Evolutionary conservation across 2,888 invertebrate species (phyloP).

Genomic region (Cantharis nigra): DNA sequence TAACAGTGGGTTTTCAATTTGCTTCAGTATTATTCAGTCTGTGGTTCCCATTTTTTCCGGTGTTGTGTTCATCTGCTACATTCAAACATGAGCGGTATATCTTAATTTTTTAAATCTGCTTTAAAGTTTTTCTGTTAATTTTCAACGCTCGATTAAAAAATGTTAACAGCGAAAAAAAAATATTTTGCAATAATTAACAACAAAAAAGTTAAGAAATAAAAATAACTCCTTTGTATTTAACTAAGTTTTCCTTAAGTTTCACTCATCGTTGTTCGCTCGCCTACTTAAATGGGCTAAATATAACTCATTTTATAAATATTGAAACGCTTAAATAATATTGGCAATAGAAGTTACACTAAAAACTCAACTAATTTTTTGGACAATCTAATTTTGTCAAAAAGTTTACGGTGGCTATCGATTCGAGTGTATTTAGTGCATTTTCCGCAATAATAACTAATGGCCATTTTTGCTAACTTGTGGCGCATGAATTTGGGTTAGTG

Average conservation of each 20-base stretch:
- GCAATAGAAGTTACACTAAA: not conserved
- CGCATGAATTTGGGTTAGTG: conserved; percentile 16
- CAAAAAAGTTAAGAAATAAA: not conserved
- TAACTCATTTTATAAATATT: not conserved
- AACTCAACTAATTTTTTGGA: not conserved
- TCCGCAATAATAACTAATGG: not conserved
- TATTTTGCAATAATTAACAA: not conserved
- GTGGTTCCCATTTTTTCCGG: conserved; percentile 16
- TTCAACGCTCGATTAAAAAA: not conserved
- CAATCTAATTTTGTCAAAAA: not conserved
- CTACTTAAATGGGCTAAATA: not conserved
- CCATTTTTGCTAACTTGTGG: conserved; percentile 14
- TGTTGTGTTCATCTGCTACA: conserved; percentile 1
- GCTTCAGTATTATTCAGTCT: conserved; percentile 12
- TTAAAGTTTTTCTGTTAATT: not conserved
- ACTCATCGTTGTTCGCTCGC: conserved; percentile 11
- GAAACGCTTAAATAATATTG: not conserved
- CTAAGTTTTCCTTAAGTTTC: not conserved
- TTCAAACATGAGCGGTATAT: conserved; percentile 7
- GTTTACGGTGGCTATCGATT: not conserved
- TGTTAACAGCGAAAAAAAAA: not conserved
- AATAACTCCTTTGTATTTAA: conserved; percentile 4
- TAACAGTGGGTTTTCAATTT: conserved; percentile 1
- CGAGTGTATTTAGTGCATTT: not conserved
- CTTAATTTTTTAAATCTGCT: not conserved